Percentiles rank a stretch among this genome's conserved stretches.
Conservation (phyloP, 2,797 vertebrate genomes). For the Prionace glauca region DNA sequence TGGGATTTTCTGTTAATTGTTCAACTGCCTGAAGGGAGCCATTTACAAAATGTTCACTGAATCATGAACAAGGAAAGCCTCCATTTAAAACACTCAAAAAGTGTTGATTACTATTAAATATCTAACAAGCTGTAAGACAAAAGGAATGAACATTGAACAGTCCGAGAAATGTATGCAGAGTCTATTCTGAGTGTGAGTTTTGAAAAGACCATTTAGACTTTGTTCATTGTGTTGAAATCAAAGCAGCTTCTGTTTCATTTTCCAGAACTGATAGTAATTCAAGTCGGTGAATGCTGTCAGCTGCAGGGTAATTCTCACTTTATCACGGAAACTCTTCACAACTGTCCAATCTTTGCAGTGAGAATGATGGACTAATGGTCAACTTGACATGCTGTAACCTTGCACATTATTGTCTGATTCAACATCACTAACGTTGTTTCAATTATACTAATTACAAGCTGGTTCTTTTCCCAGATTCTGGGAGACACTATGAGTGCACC, state of each 20-base stretch:
- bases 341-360: not conserved
- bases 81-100: not conserved
- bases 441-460: not conserved
- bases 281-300: not conserved
- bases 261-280: not conserved
- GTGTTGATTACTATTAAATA: constrained; percentile 14
- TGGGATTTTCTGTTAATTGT: constrained; percentile 8
- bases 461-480: not conserved
- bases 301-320: not conserved
- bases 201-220: constrained; percentile 44
- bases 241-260: constrained; percentile 56
- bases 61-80: not conserved
- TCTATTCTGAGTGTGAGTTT: not conserved
- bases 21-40: not conserved
- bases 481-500: not conserved
- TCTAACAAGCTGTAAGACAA: not conserved
- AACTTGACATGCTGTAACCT: not conserved
- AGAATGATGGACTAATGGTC: not conserved
- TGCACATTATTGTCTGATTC: not conserved
- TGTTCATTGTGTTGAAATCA: constrained; percentile 54
- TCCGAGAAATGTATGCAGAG: constrained; percentile 41
- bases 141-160: constrained; percentile 41
- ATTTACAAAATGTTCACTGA: not conserved
- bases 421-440: not conserved
- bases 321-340: not conserved